Evolutionary conservation across 2,113 vertebrate species (phyloP), one percentile per base, ranked within the genome.

Genomic region (Abramis brama): DNA sequence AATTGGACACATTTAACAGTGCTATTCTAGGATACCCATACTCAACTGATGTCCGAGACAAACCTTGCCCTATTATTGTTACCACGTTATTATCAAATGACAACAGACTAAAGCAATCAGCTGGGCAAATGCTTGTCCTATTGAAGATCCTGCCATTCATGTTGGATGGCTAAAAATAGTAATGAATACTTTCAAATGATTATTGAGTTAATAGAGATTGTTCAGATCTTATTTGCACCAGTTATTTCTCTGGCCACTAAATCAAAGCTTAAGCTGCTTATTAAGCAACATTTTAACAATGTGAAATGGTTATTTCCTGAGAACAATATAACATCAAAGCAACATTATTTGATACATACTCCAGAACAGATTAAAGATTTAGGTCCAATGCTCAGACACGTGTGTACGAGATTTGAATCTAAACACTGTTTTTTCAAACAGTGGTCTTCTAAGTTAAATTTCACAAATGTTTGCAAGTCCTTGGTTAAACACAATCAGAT

Each of bases 191-290:
- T 39, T 27, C 33, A 79, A 68, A 5, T 85, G 3, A 57, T 86
- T 13, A 27, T 47, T 86, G 36, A 83, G 12, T 50, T 66, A 23
- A 70, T 87, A 84, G 84, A 87, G 30, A 89, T 89, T 57, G 82
- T 88, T 36, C 11, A 89, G 7, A 90, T 89, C 33, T 23, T 89
- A 45, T 89, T 90, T 88, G 79, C 86, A 86, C 85, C 33, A 43
- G 57, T 89, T 59, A 75, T 85, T 71, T 1, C 57, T 1, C 9
- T 87, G 23, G 25, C 36, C 33, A 85, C 88, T 60, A 33, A 47
- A 8, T 77, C 47, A 57, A 89, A 39, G 6, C 66, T 89, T 12
- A 85, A 87, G 43, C 59, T 30, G 25, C 33, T 90, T 21, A 90
- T 57, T 33, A 57, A 70, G 45, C 60, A 85, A 0, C 75, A 85